Evolutionary conservation across 2,797 vertebrate genomes (phyloP).

Genomic region (Tauraco hartlaubi): DNA sequence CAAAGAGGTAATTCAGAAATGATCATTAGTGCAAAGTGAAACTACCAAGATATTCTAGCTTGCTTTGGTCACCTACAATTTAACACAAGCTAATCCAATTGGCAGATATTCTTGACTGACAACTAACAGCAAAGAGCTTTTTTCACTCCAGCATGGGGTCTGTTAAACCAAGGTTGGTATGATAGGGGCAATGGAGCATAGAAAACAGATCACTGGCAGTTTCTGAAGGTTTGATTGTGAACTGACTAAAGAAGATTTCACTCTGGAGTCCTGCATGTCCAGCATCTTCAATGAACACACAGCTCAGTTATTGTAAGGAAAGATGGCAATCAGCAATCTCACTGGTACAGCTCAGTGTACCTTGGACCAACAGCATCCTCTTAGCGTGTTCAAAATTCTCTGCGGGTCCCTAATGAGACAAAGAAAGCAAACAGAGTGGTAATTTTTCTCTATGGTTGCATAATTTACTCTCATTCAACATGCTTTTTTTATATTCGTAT

Average conservation of each 20-base stretch:
- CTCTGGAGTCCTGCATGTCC: not conserved
- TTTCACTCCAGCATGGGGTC: not conserved
- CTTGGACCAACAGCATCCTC: not conserved
- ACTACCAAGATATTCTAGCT: not conserved
- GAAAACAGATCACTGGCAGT: not conserved
- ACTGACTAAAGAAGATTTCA: not conserved
- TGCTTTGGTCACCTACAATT: not conserved
- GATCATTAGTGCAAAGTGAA: not conserved
- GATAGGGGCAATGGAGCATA: not conserved
- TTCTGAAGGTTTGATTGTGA: not conserved
- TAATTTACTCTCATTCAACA: not conserved
- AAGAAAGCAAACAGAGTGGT: not conserved
- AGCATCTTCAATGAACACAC: not conserved
- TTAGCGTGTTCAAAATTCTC: not conserved
- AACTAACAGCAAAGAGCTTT: not conserved
- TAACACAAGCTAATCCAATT: not conserved
- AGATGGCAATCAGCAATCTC: rapidly evolving
- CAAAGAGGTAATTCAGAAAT: not conserved
- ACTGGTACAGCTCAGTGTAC: not conserved
- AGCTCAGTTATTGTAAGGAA: not conserved
- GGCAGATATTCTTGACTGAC: not conserved
- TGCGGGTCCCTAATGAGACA: not conserved
- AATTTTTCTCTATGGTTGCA: not conserved
- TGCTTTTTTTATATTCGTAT: not conserved
- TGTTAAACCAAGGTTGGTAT: not conserved